These are phyloP conservation scores for Sternarchorhynchus goeldii DNA, from an alignment of 2,797 vertebrate species.

Conservation along the genomic window DNA sequence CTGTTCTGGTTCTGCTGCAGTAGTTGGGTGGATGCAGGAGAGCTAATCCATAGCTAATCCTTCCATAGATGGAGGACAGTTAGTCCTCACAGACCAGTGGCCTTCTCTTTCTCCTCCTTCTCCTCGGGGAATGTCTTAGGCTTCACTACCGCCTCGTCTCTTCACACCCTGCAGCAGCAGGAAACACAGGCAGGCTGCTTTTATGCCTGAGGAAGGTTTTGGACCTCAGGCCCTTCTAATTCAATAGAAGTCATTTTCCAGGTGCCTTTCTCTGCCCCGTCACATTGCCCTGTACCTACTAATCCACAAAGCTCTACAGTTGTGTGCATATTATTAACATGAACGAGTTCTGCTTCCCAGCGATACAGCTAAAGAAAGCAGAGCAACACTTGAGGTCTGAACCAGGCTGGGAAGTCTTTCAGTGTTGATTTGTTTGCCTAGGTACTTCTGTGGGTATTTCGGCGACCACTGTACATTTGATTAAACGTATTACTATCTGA, in stretches of 20 bases:
- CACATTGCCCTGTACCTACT: conserved; percentile 34
- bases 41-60: conserved; percentile 41
- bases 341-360: not conserved
- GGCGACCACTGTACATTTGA: not conserved
- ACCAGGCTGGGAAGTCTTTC: too few relatives aligned
- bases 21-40: conserved; percentile 3
- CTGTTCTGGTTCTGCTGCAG: too few relatives aligned
- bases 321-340: conserved; percentile 22
- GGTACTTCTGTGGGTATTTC: not conserved
- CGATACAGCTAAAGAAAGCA: not conserved
- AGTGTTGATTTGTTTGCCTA: not conserved
- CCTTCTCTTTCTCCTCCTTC: not conserved
- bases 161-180: conserved; percentile 12
- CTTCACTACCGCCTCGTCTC: not conserved
- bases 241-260: conserved; percentile 32
- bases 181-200: not conserved
- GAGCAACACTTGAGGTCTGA: not conserved
- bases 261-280: conserved; percentile 29
- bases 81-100: not conserved
- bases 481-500: not conserved
- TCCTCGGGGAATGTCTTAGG: not conserved
- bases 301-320: conserved; percentile 43
- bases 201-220: not conserved
- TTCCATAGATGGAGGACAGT: conserved; percentile 50
- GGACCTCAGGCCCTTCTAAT: conserved; percentile 23